phyloP scores from a whole-genome alignment of 1,140 invertebrate species.

The Leptinotarsa defecta region DNA sequence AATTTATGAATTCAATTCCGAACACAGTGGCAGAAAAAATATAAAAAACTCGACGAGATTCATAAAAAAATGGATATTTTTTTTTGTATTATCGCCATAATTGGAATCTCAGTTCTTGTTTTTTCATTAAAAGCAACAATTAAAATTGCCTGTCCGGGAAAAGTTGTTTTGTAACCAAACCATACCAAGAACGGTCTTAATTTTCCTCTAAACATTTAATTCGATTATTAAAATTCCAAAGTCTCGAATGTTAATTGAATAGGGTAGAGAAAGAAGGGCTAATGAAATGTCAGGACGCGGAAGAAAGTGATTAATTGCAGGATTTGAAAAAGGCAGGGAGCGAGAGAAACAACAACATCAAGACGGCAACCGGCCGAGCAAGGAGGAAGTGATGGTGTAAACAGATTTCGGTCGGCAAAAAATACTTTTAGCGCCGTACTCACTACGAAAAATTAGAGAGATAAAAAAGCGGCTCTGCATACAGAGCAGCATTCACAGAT shows the following conservation, averaged over 20 bases:
- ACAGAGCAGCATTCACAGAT: no score
- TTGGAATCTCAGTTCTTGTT: not conserved
- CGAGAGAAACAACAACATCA: not conserved
- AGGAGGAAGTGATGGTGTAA: not conserved
- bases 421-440: not conserved
- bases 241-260: conserved; percentile 55
- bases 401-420: conserved; percentile 3
- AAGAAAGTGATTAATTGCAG: conserved; percentile 54
- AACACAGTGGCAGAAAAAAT: no score
- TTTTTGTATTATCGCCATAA: not conserved
- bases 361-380: conserved; percentile 1
- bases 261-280: conserved; percentile 52
- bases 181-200: conserved; percentile 47
- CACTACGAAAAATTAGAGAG: no score
- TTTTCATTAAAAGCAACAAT: not conserved
- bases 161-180: conserved; percentile 40
- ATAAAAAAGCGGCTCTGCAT: no score
- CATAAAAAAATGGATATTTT: no score
- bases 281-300: conserved; percentile 54
- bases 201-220: conserved; percentile 51
- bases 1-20: no score
- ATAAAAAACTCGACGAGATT: no score
- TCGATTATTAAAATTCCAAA: conserved; percentile 55
- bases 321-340: conserved; percentile 26
- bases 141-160: not conserved